phyloP scores from a whole-genome alignment of 2,888 invertebrate species.

The Apeira syringaria region DNA sequence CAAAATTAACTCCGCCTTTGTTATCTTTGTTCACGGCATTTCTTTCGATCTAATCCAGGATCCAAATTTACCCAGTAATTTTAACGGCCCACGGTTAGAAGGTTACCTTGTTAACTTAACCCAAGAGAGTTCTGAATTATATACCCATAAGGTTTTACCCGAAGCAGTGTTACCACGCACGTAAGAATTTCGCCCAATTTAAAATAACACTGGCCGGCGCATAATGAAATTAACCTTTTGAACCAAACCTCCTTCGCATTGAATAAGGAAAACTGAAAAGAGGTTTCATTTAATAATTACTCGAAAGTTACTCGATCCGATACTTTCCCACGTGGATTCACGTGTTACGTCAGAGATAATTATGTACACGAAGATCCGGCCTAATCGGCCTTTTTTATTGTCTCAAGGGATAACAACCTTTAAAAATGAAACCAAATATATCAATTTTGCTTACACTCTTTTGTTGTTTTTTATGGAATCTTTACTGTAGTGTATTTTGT shows the following conservation, averaged over 20 bases:
- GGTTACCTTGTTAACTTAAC: background rate
- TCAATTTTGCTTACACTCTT: no score
- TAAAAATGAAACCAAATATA: no score
- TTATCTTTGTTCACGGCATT: no score
- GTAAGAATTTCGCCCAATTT: background rate
- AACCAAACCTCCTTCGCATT: constrained; percentile 19
- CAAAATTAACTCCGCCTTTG: no score
- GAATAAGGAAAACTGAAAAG: constrained; percentile 25
- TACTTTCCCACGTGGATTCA: constrained; percentile 11
- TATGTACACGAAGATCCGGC: background rate
- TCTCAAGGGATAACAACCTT: no score
- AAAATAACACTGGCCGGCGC: background rate
- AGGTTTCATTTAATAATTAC: constrained; percentile 29
- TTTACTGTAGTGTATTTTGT: no score
- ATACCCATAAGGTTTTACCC: background rate
- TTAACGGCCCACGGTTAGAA: background rate
- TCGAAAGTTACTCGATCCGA: constrained; percentile 16
- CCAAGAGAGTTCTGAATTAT: background rate
- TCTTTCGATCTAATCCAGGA: no score
- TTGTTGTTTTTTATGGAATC: no score
- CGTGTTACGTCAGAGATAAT: constrained; percentile 8
- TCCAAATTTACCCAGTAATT: no score
- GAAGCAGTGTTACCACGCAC: background rate
- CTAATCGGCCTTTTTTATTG: no score
- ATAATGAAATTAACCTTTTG: constrained; percentile 12